phyloP scores from a whole-genome alignment of 2,797 vertebrate genomes.

The Loriculus beryllinus region DNA sequence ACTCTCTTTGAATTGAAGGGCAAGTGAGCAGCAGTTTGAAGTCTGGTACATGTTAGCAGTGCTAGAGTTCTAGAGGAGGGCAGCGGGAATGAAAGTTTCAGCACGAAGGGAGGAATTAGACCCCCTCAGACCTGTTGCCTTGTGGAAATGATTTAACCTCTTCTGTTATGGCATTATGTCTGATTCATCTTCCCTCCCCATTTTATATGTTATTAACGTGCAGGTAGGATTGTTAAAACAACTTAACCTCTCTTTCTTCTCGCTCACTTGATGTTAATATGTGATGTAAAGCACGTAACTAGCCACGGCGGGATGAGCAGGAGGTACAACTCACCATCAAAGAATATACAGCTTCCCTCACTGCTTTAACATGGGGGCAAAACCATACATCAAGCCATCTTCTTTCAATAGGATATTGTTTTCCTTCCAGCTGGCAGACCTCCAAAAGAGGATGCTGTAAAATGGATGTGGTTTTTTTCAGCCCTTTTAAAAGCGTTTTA shows the following conservation, averaged over 20 bases:
- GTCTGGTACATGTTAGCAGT: background rate
- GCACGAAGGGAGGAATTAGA: background rate
- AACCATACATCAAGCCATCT: background rate
- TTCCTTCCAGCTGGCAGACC: constrained; percentile 50
- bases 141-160: background rate
- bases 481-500: constrained; percentile 7
- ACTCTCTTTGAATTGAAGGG: background rate
- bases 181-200: background rate
- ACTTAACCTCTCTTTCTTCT: background rate
- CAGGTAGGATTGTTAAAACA: constrained; percentile 7
- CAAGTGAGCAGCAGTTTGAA: background rate
- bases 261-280: background rate
- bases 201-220: background rate
- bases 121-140: background rate
- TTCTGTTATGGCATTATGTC: background rate
- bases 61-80: background rate
- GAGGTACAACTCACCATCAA: background rate
- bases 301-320: background rate
- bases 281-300: background rate
- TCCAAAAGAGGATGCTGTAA: constrained; percentile 39
- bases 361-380: constrained; percentile 7
- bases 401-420: constrained; percentile 17
- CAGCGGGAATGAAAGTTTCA: background rate
- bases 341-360: background rate
- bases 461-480: constrained; percentile 44